Evolutionary conservation across 2,113 vertebrate genomes (phyloP).

Genomic region (Stigmatopora argus): DNA sequence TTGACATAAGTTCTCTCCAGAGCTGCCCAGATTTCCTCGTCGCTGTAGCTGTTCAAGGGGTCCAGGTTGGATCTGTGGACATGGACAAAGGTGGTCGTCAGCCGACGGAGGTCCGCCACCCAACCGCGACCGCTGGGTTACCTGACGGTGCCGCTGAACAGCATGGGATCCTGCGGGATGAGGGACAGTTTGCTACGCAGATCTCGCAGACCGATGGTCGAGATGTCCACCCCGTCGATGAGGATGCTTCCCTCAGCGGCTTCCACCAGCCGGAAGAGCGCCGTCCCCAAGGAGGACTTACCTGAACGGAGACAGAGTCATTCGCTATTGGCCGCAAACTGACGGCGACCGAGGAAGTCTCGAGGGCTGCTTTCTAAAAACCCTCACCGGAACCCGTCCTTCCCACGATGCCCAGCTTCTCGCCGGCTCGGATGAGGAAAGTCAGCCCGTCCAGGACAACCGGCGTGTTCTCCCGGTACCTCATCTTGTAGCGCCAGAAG

Average conservation of each 20-base stretch:
- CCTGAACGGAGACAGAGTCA: constrained; percentile 51
- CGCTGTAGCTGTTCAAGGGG: constrained; percentile 63
- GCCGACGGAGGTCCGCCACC: not conserved
- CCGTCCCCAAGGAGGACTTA: constrained; percentile 74
- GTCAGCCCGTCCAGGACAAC: constrained; percentile 70
- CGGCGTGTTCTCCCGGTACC: constrained; percentile 73
- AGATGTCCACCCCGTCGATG: constrained; percentile 70
- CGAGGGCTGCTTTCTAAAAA: no score
- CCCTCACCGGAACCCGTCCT: constrained; percentile 64
- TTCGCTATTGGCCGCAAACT: no score
- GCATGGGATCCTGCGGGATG: constrained; percentile 78
- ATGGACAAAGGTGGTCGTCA: not conserved
- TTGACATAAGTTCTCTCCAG: constrained; percentile 78
- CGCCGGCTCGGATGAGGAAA: constrained; percentile 58
- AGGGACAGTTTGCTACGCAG: constrained; percentile 75
- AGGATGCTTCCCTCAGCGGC: constrained; percentile 66
- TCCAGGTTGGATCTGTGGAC: constrained; percentile 72
- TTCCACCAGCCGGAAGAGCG: constrained; percentile 75
- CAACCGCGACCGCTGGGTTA: constrained; percentile 24
- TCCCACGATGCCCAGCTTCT: constrained; percentile 80
- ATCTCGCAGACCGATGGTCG: constrained; percentile 66
- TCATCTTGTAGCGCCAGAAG: constrained; percentile 75
- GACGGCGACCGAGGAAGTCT: no score
- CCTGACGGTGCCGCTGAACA: constrained; percentile 78
- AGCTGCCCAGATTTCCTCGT: constrained; percentile 70